phyloP scores from a whole-genome alignment of 2,797 vertebrate species.

The Tangara arthus region DNA sequence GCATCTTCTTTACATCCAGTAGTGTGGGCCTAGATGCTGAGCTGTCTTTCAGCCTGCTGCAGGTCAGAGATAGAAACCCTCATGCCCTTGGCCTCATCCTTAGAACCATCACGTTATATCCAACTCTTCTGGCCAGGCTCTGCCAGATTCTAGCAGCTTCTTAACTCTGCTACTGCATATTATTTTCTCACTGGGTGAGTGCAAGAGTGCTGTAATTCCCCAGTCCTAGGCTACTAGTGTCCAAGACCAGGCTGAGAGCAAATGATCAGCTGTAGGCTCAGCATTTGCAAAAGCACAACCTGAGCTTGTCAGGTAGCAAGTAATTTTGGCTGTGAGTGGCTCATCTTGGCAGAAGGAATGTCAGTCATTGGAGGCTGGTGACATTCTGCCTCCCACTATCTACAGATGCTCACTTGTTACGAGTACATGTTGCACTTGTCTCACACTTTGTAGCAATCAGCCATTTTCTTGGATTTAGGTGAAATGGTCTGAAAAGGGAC shows the following conservation, averaged over 20 bases:
- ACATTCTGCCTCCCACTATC: slow-evolving; percentile 2
- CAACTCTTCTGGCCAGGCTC: not conserved
- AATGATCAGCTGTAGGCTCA: not conserved
- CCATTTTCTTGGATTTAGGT: slow-evolving; percentile 47
- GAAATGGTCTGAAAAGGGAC: slow-evolving; percentile 38
- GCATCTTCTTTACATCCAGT: not conserved
- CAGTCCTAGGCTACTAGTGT: not conserved
- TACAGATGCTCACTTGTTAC: not conserved
- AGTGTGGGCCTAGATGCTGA: not conserved
- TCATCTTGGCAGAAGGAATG: slow-evolving; percentile 13
- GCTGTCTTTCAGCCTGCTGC: not conserved
- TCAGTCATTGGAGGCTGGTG: not conserved
- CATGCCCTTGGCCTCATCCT: not conserved
- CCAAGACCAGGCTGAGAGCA: not conserved
- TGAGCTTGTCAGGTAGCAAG: not conserved
- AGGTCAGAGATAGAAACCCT: not conserved
- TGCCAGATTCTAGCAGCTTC: not conserved
- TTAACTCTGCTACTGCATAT: not conserved
- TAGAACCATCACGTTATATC: not conserved
- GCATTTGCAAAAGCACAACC: not conserved
- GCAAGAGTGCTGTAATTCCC: not conserved
- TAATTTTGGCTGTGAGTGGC: not conserved
- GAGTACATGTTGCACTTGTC: slow-evolving; percentile 2
- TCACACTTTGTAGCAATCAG: slow-evolving; percentile 31
- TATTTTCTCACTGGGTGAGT: not conserved